Percentiles rank a stretch among this genome's conserved stretches.
Conservation (phyloP, 2,113 vertebrate species). For the Perognathus longimembris region DNA sequence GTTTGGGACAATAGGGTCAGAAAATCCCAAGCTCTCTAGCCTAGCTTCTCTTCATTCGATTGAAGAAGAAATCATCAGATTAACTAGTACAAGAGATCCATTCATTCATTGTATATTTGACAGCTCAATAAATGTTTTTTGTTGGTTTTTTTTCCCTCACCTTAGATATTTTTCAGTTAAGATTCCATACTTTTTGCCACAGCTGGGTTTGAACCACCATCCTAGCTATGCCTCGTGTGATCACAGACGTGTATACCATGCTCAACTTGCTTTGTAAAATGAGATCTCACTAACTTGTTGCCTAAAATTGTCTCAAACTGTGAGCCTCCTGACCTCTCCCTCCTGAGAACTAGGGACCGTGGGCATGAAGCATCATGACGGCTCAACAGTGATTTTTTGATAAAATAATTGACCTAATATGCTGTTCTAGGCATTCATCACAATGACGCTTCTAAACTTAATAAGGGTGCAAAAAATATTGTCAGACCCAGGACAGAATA, state of each 20-base stretch:
- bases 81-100: neutral
- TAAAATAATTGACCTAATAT: neutral
- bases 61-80: neutral
- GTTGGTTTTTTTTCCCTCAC: no score
- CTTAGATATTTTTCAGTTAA: no score
- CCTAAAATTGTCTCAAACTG: no score
- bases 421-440: neutral
- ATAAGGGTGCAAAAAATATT: neutral
- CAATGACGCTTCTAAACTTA: slow-evolving; percentile 23
- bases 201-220: no score
- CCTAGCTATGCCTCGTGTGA: no score
- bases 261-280: no score
- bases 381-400: neutral
- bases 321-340: no score
- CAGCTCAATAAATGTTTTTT: neutral
- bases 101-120: neutral
- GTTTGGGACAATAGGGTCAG: neutral
- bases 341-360: no score
- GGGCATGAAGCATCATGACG: neutral
- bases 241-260: no score
- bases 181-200: no score
- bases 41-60: neutral
- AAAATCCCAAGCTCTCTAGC: neutral
- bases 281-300: no score
- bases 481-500: neutral